Percentiles rank a stretch among this genome's conserved stretches.
Conservation (phyloP, 2,888 invertebrate species). For the Hedya salicella region DNA sequence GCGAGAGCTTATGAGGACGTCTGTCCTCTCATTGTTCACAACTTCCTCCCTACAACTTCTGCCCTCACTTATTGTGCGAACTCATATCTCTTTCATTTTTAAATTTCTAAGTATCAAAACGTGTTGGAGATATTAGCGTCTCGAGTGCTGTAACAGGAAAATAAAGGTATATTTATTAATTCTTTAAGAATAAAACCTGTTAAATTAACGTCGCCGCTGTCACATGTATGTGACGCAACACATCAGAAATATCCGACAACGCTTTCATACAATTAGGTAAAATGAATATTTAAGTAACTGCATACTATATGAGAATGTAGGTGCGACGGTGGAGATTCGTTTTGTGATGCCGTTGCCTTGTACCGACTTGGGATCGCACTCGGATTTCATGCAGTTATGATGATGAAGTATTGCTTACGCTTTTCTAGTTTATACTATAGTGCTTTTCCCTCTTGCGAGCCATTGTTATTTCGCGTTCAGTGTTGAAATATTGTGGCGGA, state of each 20-base stretch:
- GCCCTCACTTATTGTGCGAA: conserved; percentile 61
- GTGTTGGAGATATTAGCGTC: conserved; percentile 46
- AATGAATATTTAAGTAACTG: conserved; percentile 28
- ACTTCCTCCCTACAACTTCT: conserved; percentile 60
- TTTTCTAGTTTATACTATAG: conserved; percentile 70
- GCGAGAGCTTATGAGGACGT: conserved; percentile 67
- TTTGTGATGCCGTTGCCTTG: conserved; percentile 30
- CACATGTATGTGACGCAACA: conserved; percentile 11
- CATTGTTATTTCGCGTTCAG: conserved; percentile 79
- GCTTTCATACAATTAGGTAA: conserved; percentile 33
- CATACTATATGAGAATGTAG: background rate
- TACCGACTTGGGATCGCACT: conserved; percentile 42
- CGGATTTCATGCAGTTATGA: conserved; percentile 60
- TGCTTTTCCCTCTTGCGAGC: conserved; percentile 68
- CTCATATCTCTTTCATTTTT: conserved; percentile 53
- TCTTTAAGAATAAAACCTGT: background rate
- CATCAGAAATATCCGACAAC: conserved; percentile 16
- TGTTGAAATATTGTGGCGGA: conserved; percentile 77
- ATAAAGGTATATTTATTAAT: conserved; percentile 41
- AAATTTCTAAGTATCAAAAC: conserved; percentile 55
- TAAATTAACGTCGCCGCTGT: conserved; percentile 10
- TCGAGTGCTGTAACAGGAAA: conserved; percentile 44
- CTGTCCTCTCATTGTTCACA: conserved; percentile 63
- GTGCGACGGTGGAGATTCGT: conserved; percentile 15
- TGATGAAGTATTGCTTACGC: conserved; percentile 71